phyloP scores from a whole-genome alignment of 2,797 vertebrate species.

The Hirundo rustica region DNA sequence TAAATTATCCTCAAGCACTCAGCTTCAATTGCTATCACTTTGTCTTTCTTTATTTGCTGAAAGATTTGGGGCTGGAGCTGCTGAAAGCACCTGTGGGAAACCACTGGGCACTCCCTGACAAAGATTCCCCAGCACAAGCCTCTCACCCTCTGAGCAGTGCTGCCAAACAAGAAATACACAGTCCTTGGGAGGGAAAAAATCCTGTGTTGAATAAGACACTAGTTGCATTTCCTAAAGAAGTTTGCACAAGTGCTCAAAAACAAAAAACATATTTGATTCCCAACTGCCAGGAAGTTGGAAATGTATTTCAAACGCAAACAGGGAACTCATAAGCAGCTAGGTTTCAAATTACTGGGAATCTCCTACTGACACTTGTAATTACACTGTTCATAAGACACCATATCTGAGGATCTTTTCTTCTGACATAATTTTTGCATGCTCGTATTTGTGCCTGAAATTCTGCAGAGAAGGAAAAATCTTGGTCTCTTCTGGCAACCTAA shows the following conservation, averaged over 20 bases:
- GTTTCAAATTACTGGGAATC: neutral
- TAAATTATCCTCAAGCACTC: neutral
- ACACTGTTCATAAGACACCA: neutral
- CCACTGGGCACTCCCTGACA: neutral
- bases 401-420: neutral
- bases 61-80: neutral
- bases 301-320: neutral
- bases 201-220: neutral
- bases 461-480: neutral
- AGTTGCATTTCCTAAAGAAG: neutral
- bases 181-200: neutral
- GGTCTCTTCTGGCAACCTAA: neutral
- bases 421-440: neutral
- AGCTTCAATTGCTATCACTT: neutral
- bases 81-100: neutral
- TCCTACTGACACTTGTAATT: neutral
- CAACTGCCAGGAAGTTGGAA: neutral
- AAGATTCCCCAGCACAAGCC: neutral
- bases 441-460: neutral
- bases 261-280: neutral
- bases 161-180: neutral
- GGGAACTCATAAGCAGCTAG: neutral
- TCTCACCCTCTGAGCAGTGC: rapidly evolving
- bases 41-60: neutral
- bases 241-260: neutral